phyloP scores from a whole-genome alignment of 2,113 vertebrate species.

The Pelobates fuscus region DNA sequence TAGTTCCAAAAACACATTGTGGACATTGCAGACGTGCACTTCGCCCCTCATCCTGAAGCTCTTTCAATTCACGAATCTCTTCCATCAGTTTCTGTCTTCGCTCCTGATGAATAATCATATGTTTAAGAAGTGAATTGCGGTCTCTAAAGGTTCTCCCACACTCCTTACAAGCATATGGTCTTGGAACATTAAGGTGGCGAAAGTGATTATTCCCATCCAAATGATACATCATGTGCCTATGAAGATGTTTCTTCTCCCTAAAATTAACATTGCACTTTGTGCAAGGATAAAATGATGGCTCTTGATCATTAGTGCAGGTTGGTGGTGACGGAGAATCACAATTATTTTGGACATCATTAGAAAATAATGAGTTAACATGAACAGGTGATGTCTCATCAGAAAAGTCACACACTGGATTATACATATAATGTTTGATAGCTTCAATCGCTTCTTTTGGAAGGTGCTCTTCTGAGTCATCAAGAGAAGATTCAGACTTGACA shows the following conservation, averaged over 20 bases:
- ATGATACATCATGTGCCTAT: constrained; percentile 97
- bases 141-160: constrained; percentile 92
- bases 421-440: constrained; percentile 77
- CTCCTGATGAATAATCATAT: constrained; percentile 93
- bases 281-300: constrained; percentile 87
- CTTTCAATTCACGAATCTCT: constrained; percentile 86
- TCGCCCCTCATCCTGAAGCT: constrained; percentile 77
- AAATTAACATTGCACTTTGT: constrained; percentile 93
- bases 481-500: constrained; percentile 75
- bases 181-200: constrained; percentile 81
- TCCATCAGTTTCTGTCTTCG: constrained; percentile 84
- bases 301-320: constrained; percentile 77
- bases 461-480: constrained; percentile 71
- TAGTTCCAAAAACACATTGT: constrained; percentile 79
- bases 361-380: constrained; percentile 77
- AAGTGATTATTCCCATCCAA: constrained; percentile 92
- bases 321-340: constrained; percentile 73
- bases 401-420: constrained; percentile 72
- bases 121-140: constrained; percentile 85
- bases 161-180: constrained; percentile 88
- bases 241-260: constrained; percentile 89
- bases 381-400: constrained; percentile 78
- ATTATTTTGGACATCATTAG: constrained; percentile 63
- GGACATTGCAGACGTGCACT: constrained; percentile 76
- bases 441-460: constrained; percentile 67